Base-by-base conservation (phyloP, 2,797 vertebrate genomes). In the Tragopan temminckii region DNA sequence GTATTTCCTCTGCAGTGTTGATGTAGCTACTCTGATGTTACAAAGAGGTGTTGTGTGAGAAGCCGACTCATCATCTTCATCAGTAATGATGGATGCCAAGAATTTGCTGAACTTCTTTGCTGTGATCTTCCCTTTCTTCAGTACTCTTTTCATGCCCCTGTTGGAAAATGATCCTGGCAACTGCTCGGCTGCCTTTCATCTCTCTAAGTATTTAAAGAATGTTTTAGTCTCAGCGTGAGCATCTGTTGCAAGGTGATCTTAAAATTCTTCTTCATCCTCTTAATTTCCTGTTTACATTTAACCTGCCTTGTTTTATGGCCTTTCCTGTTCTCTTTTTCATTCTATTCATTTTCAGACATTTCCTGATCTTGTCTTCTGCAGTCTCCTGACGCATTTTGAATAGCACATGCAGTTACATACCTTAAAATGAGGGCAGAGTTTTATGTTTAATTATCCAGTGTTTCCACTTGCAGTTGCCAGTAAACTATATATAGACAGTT, bases 241-340 rank as follows among this genome's bases (percentile, higher is more conserved):
- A 80, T 84, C 61, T 77, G 25, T 81, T 90, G 25, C 46, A 66
- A 78, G 38, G 38, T 48, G 74, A 53, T 88, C 67, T 84, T 84
- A 35, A 89, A 81, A 76, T 93, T 86, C n/a, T 88, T 79, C 46
- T 78, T 86, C 58, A 53, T 0, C 0, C 13, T 72, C 45, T 78
- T 93, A 62, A 90, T 90, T 93, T 95, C 63, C 91, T 86, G 66
- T 84, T 84, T 90, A n/a, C 42, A 13, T 93, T 71, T 86, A n/a
- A 66, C n/a, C 25, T 84, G 15, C 25, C n/a, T 9, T 61, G 12
- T 85, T 85, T 43, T 70, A 9, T 57, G 72, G 38, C 13, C n/a
- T 91, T 88, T 80, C 40, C 53, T 71, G 11, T 68, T 86, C 45
- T 78, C 62, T 52, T 16, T 90, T 88, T 81, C 38, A 29, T 80